Percentiles rank a stretch among this genome's conserved stretches.
phyloP scores from a whole-genome alignment of 2,888 invertebrate genomes.

The Leptopilina syphax region DNA sequence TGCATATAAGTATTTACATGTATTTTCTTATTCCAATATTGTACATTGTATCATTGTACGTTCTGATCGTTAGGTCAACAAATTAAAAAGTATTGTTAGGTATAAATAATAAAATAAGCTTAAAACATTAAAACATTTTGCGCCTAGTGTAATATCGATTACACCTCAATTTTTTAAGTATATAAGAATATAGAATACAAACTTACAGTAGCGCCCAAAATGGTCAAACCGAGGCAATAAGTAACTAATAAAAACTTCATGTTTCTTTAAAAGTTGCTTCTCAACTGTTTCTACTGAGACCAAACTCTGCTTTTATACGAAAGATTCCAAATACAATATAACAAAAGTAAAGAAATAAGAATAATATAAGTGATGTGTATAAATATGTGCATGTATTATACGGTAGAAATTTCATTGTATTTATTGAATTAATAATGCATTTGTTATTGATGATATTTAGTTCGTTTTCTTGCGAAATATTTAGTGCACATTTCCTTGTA shows the following conservation, averaged over 20 bases:
- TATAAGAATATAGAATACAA: neutral
- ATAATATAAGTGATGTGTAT: neutral
- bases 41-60: too few relatives aligned
- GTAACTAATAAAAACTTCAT: constrained; percentile 7
- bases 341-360: neutral
- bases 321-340: neutral
- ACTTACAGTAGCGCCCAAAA: constrained; percentile 7
- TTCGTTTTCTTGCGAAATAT: neutral
- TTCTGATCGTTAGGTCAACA: too few relatives aligned
- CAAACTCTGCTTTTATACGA: neutral
- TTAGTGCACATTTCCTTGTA: neutral
- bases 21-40: too few relatives aligned
- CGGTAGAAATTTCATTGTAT: neutral
- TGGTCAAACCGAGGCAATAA: neutral
- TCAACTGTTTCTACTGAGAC: neutral
- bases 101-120: too few relatives aligned
- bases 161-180: too few relatives aligned
- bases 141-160: too few relatives aligned
- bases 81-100: too few relatives aligned
- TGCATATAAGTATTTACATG: too few relatives aligned
- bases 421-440: neutral
- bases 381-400: neutral
- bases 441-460: neutral
- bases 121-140: too few relatives aligned
- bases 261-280: neutral